phyloP scores from a whole-genome alignment of 2,113 vertebrate genomes.

The Zosterops hypoxanthus region DNA sequence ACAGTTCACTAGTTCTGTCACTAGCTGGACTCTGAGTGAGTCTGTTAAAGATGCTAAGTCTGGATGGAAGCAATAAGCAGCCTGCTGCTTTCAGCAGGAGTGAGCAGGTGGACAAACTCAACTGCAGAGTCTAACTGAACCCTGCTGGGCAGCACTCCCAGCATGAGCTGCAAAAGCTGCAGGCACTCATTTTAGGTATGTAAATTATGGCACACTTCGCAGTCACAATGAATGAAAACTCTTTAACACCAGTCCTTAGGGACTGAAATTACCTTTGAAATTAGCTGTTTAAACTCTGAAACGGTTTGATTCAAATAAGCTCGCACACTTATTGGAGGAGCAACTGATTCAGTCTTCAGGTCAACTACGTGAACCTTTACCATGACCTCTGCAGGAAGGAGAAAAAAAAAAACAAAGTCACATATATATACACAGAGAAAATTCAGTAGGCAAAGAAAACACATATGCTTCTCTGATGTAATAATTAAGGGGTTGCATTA shows the following conservation, averaged over 20 bases:
- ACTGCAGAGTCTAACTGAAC: neutral
- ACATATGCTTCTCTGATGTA: neutral
- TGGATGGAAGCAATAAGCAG: neutral
- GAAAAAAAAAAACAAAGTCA: neutral
- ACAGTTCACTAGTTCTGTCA: neutral
- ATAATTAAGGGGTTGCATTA: neutral
- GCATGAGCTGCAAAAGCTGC: neutral
- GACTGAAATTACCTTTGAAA: slow-evolving; percentile 86
- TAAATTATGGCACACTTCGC: neutral
- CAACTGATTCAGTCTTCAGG: slow-evolving; percentile 89
- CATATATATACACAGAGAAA: neutral
- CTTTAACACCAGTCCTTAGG: neutral
- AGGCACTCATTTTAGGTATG: neutral
- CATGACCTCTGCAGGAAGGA: slow-evolving; percentile 90
- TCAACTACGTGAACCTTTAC: slow-evolving; percentile 96
- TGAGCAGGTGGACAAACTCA: neutral
- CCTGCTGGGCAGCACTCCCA: neutral
- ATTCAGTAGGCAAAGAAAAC: neutral
- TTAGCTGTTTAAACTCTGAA: slow-evolving; percentile 94
- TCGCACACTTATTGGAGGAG: slow-evolving; percentile 88
- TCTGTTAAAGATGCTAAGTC: neutral
- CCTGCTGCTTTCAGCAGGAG: neutral
- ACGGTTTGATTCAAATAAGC: slow-evolving; percentile 97
- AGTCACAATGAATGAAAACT: neutral
- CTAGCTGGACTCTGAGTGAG: neutral